Evolutionary conservation across 1,140 invertebrate species (phyloP), one percentile per base, ranked within the genome.

Genomic region (Latrodectus geometricus): DNA sequence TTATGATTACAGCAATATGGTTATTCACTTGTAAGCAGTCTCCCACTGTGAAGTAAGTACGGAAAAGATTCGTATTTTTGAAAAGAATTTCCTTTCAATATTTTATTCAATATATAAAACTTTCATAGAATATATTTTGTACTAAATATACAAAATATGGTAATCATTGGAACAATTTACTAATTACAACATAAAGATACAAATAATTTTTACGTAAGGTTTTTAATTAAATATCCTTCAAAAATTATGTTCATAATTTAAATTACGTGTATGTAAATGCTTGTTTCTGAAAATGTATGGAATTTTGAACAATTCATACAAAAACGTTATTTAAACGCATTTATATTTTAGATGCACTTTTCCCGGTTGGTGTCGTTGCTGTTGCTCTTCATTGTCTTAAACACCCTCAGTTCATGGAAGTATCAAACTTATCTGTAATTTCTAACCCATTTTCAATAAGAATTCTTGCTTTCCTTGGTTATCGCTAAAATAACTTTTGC

Each of bases 1-100:
- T 84, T 35, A 75, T 84, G 82, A 84, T 84, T 73, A 84, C 82
- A 52, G 21, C 50, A 8, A 52, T 84, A 52, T 84, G 82, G 82
- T 56, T 84, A 8, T 84, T 84, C 20, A 69, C 56, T 15, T 84
- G 82, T n/a, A 84, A 76, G 49, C 82, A 84, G 15, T 76, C 82
- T 0, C 82, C 82, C 0, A 69, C 61, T n/a, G 76, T 84, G 11
- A 84, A 61, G 82, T 84, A 76, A 75, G 56, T 54, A 5, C 15
- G 12, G 54, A 61, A 61, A 61, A 8, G 2, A 61, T 14, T 61
- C 11, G 54, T 61, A 14, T 61, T 14, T 61, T n/a, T n/a, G n/a
- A n/a, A n/a, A n/a, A n/a, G n/a, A n/a, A n/a, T n/a, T n/a, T n/a
- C n/a, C n/a, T n/a, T n/a, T n/a, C n/a, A n/a, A n/a, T n/a, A n/a